These are phyloP conservation scores for Melospiza georgiana DNA, from an alignment of 2,113 vertebrate species.

Conservation along the genomic window DNA sequence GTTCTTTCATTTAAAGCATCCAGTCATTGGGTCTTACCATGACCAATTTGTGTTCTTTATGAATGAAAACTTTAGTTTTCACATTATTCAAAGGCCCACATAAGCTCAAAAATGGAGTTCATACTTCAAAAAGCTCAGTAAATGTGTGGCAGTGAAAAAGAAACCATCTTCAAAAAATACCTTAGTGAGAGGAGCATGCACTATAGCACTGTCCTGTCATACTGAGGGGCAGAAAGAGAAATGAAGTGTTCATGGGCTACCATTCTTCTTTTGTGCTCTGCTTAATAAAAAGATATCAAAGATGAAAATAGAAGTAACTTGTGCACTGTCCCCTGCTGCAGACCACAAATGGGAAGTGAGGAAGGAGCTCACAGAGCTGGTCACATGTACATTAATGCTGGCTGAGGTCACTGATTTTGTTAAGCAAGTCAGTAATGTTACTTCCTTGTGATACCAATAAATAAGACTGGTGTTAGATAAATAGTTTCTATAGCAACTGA, in stretches of 20 bases:
- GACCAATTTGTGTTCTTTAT: neutral
- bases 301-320: neutral
- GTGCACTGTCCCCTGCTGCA: neutral
- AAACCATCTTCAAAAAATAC: neutral
- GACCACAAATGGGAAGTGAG: neutral
- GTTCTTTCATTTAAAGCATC: neutral
- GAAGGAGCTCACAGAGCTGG: neutral
- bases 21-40: neutral
- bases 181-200: neutral
- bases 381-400: neutral
- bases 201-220: neutral
- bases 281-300: neutral
- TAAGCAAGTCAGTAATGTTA: neutral
- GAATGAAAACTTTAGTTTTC: neutral
- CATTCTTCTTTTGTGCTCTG: neutral
- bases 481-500: constrained; percentile 10
- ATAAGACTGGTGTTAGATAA: constrained; percentile 3
- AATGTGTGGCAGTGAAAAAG: neutral
- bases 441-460: neutral
- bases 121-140: neutral
- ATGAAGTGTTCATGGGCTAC: neutral
- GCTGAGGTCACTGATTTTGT: neutral
- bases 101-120: neutral
- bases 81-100: neutral
- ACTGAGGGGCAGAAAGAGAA: neutral